Percentiles rank a stretch among this genome's conserved stretches.
Evolutionary conservation across 2,797 vertebrate species (phyloP).

Genomic region (Esox lucius): DNA sequence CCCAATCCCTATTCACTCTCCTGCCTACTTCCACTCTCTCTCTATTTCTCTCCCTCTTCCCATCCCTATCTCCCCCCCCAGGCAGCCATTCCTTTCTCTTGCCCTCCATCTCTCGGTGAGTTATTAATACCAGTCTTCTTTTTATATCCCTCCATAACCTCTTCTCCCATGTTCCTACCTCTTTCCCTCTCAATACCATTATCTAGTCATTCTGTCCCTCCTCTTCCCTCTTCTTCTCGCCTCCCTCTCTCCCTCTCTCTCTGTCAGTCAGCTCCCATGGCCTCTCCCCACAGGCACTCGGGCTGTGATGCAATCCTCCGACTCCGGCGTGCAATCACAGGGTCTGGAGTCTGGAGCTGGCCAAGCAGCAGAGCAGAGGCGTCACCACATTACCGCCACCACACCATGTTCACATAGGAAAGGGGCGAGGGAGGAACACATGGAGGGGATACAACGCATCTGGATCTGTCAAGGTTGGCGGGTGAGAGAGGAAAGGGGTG

Average conservation of each 20-base stretch:
- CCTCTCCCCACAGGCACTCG: slow-evolving; percentile 68
- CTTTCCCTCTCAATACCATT: slow-evolving; percentile 16
- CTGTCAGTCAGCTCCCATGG: slow-evolving; percentile 60
- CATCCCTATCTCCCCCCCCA: not conserved
- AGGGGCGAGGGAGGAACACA: slow-evolving; percentile 1
- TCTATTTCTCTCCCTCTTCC: slow-evolving; percentile 19
- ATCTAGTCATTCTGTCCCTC: not conserved
- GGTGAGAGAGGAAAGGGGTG: slow-evolving; percentile 48
- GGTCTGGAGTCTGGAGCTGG: slow-evolving; percentile 58
- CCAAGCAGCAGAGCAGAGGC: slow-evolving; percentile 60
- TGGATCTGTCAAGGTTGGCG: too few relatives aligned
- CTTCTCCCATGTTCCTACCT: not conserved
- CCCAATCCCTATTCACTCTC: not conserved
- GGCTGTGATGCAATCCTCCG: slow-evolving; percentile 78
- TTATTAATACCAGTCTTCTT: slow-evolving; percentile 14
- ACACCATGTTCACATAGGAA: slow-evolving; percentile 33
- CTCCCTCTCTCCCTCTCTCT: not conserved
- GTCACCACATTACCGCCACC: slow-evolving; percentile 51
- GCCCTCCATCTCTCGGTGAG: slow-evolving; percentile 11
- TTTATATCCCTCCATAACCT: not conserved
- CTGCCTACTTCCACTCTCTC: slow-evolving; percentile 25
- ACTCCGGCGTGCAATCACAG: slow-evolving; percentile 75
- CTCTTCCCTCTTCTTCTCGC: not conserved
- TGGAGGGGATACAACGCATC: too few relatives aligned
- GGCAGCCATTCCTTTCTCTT: slow-evolving; percentile 10